phyloP scores from a whole-genome alignment of 2,888 invertebrate genomes.

The Meteorus colon region DNA sequence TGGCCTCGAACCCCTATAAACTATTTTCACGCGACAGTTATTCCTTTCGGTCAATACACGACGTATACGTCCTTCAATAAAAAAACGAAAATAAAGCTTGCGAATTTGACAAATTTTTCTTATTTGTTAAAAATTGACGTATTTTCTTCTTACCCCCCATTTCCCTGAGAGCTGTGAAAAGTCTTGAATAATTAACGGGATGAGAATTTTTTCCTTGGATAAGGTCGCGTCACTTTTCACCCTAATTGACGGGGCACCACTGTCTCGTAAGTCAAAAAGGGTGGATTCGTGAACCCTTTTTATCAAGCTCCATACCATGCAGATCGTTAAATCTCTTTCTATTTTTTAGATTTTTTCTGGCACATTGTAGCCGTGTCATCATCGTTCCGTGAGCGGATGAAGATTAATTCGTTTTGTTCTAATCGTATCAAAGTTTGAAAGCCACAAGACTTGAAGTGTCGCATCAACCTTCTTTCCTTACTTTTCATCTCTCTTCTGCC shows the following conservation, averaged over 20 bases:
- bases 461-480: conserved; percentile 28
- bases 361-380: conserved; percentile 48
- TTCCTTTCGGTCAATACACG: not conserved
- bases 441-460: conserved; percentile 61
- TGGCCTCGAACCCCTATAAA: conserved; percentile 14
- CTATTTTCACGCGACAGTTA: conserved; percentile 15
- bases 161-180: conserved; percentile 19
- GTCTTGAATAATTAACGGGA: conserved; percentile 33
- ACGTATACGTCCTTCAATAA: not conserved
- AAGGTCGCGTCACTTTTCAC: conserved; percentile 60
- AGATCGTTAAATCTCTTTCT: conserved; percentile 56
- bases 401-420: conserved; percentile 74
- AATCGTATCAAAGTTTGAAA: conserved; percentile 74
- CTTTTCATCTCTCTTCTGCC: conserved; percentile 46
- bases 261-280: conserved; percentile 41
- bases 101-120: too few species aligned
- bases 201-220: conserved; percentile 45
- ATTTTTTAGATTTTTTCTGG: conserved; percentile 48
- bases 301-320: conserved; percentile 56
- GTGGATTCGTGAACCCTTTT: conserved; percentile 54
- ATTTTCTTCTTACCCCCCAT: not conserved
- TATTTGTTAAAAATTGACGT: too few species aligned
- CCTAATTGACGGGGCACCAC: conserved; percentile 68
- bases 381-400: conserved; percentile 63
- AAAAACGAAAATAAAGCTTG: not conserved